Evolutionary conservation across 1,140 invertebrate species (phyloP).

Genomic region (Diachasmimorpha longicaudata): DNA sequence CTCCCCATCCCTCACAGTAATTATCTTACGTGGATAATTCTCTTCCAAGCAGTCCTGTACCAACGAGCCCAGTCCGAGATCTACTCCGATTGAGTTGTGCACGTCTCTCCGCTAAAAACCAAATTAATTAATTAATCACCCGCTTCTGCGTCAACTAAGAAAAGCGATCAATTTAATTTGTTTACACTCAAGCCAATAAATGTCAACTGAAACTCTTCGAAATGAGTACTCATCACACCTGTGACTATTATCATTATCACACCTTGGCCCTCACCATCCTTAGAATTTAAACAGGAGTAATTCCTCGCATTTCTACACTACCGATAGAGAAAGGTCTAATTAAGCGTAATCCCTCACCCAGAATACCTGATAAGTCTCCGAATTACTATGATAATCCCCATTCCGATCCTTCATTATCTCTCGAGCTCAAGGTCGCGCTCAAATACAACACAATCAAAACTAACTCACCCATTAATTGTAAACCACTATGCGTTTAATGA

Average conservation of each 20-base stretch:
- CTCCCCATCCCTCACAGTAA: not conserved
- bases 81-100: slow-evolving; percentile 85
- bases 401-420: not conserved
- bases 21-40: slow-evolving; percentile 66
- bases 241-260: not conserved
- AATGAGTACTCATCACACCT: not conserved
- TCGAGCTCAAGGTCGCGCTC: not conserved
- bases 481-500: slow-evolving; percentile 21
- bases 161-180: not conserved
- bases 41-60: slow-evolving; percentile 63
- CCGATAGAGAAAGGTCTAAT: slow-evolving; percentile 13
- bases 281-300: slow-evolving; percentile 26
- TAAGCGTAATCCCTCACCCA: not conserved
- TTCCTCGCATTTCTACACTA: slow-evolving; percentile 15
- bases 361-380: not conserved
- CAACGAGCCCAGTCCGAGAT: slow-evolving; percentile 77
- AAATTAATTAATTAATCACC: slow-evolving; percentile 26
- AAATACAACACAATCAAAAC: not conserved
- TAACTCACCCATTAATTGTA: not conserved
- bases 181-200: not conserved
- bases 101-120: slow-evolving; percentile 77
- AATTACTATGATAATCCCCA: not conserved
- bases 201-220: not conserved
- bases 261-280: not conserved
- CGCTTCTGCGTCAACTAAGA: slow-evolving; percentile 4